phyloP scores from a whole-genome alignment of 2,888 invertebrate species.

The Palloptera scutellata region DNA sequence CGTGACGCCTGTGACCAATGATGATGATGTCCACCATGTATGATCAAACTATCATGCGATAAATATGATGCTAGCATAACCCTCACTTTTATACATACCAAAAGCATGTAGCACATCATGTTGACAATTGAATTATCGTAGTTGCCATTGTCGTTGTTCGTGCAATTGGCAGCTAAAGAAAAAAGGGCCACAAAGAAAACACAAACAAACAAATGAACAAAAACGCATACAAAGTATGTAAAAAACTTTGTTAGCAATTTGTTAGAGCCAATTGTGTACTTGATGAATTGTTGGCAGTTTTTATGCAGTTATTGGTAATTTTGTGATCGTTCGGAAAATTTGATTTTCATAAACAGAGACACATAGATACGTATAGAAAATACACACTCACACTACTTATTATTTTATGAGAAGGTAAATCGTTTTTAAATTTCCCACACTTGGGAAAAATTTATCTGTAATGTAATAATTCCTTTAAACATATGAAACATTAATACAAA shows the following conservation, averaged over 20 bases:
- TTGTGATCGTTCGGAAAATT: constrained; percentile 1
- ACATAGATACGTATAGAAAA: background rate
- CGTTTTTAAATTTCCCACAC: too few species aligned
- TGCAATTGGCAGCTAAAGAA: background rate
- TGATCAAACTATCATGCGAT: too few species aligned
- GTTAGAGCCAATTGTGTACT: constrained; percentile 2
- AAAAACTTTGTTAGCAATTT: background rate
- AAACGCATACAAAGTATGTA: background rate
- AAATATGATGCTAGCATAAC: background rate
- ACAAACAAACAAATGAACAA: background rate
- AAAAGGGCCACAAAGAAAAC: background rate
- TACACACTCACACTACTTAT: background rate
- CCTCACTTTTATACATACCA: constrained; percentile 4
- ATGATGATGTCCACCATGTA: too few species aligned
- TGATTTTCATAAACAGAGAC: background rate
- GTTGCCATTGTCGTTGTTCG: constrained; percentile 2
- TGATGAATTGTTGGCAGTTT: constrained; percentile 16
- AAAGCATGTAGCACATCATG: constrained; percentile 43
- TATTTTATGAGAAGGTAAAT: too few species aligned
- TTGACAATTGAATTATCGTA: constrained; percentile 45
- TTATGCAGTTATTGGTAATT: constrained; percentile 1
- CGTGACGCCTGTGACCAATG: background rate
- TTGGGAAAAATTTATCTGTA: too few species aligned
- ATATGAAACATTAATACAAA: too few species aligned
- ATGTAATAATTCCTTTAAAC: too few species aligned